Percentiles rank a stretch among this genome's conserved stretches.
These are phyloP conservation scores for Xenops minutus DNA, from an alignment of 2,797 vertebrate species.

Conservation along the genomic window DNA sequence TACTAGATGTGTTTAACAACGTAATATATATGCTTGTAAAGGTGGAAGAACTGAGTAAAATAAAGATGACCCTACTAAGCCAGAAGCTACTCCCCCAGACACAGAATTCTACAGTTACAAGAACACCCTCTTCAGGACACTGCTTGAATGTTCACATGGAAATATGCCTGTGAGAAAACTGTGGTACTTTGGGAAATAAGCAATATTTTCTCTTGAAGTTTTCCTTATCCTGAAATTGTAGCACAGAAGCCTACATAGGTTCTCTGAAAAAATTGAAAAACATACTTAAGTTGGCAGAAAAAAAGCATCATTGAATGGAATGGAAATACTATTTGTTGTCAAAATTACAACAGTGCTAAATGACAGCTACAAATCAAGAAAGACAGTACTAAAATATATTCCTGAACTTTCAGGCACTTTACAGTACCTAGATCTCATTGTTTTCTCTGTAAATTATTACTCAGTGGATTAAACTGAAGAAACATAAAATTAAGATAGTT, in stretches of 20 bases:
- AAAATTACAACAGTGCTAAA: not conserved
- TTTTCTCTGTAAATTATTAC: not conserved
- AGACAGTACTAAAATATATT: not conserved
- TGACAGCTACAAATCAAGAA: not conserved
- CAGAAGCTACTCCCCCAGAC: not conserved
- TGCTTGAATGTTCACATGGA: not conserved
- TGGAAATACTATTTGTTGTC: not conserved
- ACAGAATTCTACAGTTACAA: not conserved
- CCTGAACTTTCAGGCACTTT: not conserved
- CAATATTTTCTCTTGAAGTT: not conserved
- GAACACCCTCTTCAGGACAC: not conserved
- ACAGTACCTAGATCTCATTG: not conserved
- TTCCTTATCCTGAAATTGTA: not conserved
- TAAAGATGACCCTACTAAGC: not conserved
- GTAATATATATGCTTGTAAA: fast-evolving
- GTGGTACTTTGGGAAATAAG: not conserved
- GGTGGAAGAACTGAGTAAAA: not conserved
- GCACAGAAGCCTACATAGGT: not conserved
- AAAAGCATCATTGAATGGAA: not conserved
- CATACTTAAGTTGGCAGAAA: not conserved
- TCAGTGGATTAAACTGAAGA: not conserved
- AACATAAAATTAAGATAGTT: not conserved
- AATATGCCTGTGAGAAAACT: not conserved
- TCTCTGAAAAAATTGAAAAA: not conserved
- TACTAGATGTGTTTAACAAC: not conserved